These are phyloP conservation scores for Heliconius eleuchia DNA, from an alignment of 1,140 invertebrate species.

Conservation along the genomic window DNA sequence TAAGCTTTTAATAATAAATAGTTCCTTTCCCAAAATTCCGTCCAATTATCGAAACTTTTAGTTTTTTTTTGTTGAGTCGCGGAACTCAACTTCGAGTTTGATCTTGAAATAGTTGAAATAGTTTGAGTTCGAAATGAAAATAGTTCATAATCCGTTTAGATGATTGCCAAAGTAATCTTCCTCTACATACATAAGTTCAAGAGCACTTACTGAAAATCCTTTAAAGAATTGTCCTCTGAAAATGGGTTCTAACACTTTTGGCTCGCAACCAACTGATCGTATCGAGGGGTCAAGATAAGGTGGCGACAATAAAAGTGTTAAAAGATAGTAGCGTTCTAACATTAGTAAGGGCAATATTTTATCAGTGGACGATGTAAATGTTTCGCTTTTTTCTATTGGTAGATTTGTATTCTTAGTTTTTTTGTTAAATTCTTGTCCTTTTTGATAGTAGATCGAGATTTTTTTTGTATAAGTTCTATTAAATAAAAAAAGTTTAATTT, in stretches of 20 bases:
- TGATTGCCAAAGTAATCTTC: constrained; percentile 2
- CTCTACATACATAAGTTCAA: constrained; percentile 3
- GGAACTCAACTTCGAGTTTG: too few species aligned
- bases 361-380: constrained; percentile 6
- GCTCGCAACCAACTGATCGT: constrained; percentile 33
- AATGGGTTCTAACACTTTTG: constrained; percentile 21
- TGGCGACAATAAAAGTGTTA: constrained; percentile 27
- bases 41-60: too few species aligned
- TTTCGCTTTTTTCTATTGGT: constrained; percentile 3
- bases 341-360: constrained; percentile 23
- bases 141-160: neutral
- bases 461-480: neutral
- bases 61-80: too few species aligned
- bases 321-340: constrained; percentile 23
- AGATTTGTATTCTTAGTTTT: neutral
- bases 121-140: too few species aligned
- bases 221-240: constrained; percentile 3
- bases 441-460: neutral
- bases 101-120: too few species aligned
- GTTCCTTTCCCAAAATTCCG: too few species aligned
- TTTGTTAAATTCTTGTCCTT: neutral
- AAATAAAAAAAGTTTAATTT: neutral
- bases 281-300: constrained; percentile 33
- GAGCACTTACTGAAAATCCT: constrained; percentile 7
- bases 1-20: too few species aligned